Conservation (phyloP, 2,113 vertebrate species). For the Theropithecus gelada region DNA sequence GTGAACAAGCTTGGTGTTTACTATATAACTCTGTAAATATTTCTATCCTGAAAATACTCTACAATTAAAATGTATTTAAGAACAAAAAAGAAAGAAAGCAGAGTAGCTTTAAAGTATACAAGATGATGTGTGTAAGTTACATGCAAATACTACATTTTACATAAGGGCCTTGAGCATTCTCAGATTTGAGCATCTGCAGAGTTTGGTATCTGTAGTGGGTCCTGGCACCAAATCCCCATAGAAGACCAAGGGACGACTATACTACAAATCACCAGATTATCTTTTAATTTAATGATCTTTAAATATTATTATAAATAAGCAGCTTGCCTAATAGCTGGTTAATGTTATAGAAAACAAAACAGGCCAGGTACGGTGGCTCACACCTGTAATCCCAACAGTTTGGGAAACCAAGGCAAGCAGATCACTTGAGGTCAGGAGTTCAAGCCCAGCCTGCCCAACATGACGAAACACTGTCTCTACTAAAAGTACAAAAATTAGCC, state of each 20-base stretch:
- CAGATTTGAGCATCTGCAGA: background rate
- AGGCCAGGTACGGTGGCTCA: no score
- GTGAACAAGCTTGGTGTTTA: background rate
- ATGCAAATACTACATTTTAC: background rate
- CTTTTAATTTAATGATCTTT: background rate
- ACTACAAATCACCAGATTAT: background rate
- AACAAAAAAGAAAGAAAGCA: background rate
- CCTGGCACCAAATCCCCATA: background rate
- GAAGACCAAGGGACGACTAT: background rate
- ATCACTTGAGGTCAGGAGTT: no score
- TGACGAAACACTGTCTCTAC: no score
- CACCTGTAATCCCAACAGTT: no score
- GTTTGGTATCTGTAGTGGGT: background rate
- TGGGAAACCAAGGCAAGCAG: no score
- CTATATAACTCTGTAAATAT: background rate
- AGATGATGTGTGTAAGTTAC: background rate
- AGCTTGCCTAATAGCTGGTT: constrained; percentile 21
- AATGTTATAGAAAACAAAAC: background rate
- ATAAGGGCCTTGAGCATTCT: no score
- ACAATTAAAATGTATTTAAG: background rate
- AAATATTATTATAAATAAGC: constrained; percentile 8
- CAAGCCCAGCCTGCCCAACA: no score
- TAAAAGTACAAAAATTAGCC: no score
- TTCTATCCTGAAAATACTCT: background rate
- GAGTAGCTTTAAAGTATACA: background rate